Evolutionary conservation across 2,797 vertebrate species (phyloP), one percentile per base, ranked within the genome.

Genomic region (Paedocypris micromegethes): DNA sequence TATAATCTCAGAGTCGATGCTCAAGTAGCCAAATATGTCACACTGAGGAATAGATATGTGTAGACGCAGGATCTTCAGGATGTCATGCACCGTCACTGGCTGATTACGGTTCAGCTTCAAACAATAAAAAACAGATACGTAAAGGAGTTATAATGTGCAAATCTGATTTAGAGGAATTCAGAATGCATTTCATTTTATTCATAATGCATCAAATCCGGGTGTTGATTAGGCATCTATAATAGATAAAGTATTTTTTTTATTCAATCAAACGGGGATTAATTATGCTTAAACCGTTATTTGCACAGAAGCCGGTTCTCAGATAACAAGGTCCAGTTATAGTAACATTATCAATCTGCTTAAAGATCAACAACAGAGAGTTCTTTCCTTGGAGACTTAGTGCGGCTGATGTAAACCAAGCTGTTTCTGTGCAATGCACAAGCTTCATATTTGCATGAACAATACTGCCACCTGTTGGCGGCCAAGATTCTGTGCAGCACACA

Each of bases 21-120:
- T 99, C 75, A 98, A 83, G 81, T 95, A 99, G 5, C 96, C 96
- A 48, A 98, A 99, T 2, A 98, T 89, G 2, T 99, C 96, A 46
- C 96, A 99, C 84, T 99, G 96, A 0, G 96, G 96, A 64, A 98
- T 93, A 0, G 96, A 99, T 75, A 99, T 86, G 0, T 98, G 94
- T 50, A 91, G 89, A 38, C 96, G 89, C 61, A 99, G 87, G 82
- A 92, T 92, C 70, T 90, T 86, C 62, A 99, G 91, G 47, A 98
- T 88, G 74, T 94, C 90, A 5, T 94, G 89, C 41, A 98, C 86
- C 0, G 93, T 94, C 77, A 98, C 90, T 0, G 95, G 94, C 79
- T 88, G 91, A 79, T 93, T 93, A 58, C 84, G 90, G 62, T 92
- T 94, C 68, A 96, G 71, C 96, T 98, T 77, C 39, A 65, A 65